Base-by-base conservation (phyloP, 2,888 invertebrate species). In the Cheilosia vernalis region DNA sequence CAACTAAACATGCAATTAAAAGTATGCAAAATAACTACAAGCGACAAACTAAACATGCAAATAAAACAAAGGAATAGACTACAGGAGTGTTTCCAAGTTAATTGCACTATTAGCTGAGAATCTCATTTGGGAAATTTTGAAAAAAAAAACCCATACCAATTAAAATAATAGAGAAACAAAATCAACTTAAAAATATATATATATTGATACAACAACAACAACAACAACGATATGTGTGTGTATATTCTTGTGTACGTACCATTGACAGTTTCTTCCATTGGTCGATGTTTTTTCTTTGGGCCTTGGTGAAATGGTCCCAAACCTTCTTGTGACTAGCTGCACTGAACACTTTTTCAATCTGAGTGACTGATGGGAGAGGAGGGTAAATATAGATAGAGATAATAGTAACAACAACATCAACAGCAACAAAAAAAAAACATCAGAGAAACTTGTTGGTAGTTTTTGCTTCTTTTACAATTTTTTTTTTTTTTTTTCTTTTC, bases 231-330 rank as follows among this genome's bases (percentile, higher is more conserved):
- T 66, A 56, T 80, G 66, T 76, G 61, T 76, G 60, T 70, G 47
- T 84, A 58, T 60, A 42, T 24, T 76, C 9, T 81, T 77, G 24
- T 88, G 89, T 91, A 93, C 93, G 94, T 96, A 98, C 98, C 97
- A 96, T 95, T 86, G 97, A 96, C 94, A 98, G 97, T 94, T 97
- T 98, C 94, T 97, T 97, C 99, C 98, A 98, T 92, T 96, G 95
- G 94, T 98, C 98, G 93, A 99, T 97, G 94, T 98, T 98, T 96
- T 98, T 98, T 94, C 98, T 95, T 94, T 98, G 98, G 90, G 98
- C 97, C 95, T 98, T 98, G 94, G 98, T 98, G 96, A 99, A 98
- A 95, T 98, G 98, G 95, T 98, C 98, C 98, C 98, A 98, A 93
- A 97, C 98, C 93, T 98, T 98, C 95, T 98, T 98, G 94, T 98